Conservation (phyloP, 1,140 invertebrate genomes). For the Ceratosolen fusciceps region DNA sequence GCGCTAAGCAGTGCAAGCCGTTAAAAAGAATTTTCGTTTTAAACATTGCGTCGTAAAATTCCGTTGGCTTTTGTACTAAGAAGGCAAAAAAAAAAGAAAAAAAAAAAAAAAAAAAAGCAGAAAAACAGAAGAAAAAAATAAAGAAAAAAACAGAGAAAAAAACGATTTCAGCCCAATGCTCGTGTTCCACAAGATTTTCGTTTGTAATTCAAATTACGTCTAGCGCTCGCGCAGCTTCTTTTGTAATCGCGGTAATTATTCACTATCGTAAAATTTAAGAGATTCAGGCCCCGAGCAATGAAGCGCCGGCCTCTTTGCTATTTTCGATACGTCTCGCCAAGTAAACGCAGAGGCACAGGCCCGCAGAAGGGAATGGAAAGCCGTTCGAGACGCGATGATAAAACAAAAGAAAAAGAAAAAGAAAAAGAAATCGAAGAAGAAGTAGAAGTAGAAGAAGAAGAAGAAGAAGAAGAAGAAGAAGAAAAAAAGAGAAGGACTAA, state of each 20-base stretch:
- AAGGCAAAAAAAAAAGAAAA: too few relatives aligned
- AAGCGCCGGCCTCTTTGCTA: not conserved
- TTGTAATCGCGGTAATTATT: conserved; percentile 19
- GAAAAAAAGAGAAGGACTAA: not conserved
- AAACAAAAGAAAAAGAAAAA: too few relatives aligned
- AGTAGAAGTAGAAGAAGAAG: not conserved
- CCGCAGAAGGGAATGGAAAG: too few relatives aligned
- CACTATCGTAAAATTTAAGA: conserved; percentile 5
- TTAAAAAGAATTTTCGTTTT: not conserved
- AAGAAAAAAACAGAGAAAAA: too few relatives aligned
- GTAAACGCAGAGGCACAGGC: too few relatives aligned
- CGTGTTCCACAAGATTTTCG: not conserved
- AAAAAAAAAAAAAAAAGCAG: too few relatives aligned
- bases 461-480: not conserved
- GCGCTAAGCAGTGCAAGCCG: not conserved
- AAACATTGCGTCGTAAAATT: not conserved
- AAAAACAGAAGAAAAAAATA: too few relatives aligned
- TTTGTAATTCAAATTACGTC: conserved; percentile 27
- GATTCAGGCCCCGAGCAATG: not conserved
- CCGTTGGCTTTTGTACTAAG: not conserved
- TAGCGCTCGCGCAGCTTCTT: not conserved
- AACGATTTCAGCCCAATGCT: not conserved
- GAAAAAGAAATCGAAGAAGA: too few relatives aligned
- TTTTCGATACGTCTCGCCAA: not conserved
- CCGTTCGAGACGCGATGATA: too few relatives aligned